Base-by-base conservation (phyloP, 2,113 vertebrate species). In the Eclectus roratus region DNA sequence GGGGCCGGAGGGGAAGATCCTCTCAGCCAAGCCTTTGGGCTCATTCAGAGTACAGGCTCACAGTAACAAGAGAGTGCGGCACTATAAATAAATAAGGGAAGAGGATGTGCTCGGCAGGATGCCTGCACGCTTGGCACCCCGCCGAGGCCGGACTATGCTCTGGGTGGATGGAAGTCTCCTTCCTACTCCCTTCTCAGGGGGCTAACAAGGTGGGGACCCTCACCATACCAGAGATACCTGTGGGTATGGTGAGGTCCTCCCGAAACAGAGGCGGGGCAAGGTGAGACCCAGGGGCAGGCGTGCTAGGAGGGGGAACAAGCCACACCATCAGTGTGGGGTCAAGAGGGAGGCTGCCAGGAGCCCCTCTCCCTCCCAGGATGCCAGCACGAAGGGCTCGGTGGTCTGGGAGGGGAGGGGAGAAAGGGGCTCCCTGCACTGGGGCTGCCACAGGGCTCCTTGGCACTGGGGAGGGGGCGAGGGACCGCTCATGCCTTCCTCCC, bases 401-500 rank as follows among this genome's bases (percentile, higher is more conserved):
- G 63, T 76, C 61, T 50, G 80, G 80, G 33, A 87, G 78, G 80
- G 80, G 33, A 87, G 74, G 85, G 80, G 47, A 91, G 66, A 89
- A 82, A 78, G 70, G 72, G 88, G 43, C 53, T 87, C 65, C 50
- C 79, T 55, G 71, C 63, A 70, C 17, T 2, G 13, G 77, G 80
- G 41, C 47, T 50, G 56, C 47, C 37, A n/a, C 58, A 1, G 8
- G 84, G 79, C 71, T 95, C 81, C 94, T 96, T n/a, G 27, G 84
- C 4, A 2, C 79, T 79, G 89, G 88, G 88, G 79, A 70, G 80
- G 93, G 90, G 82, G 69, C 2, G 41, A 64, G 76, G 83, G 96
- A 95, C 55, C 8, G 23, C 89, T 98, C 95, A 99, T 15, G 99
- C 98, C 98, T 98, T 98, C 96, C 97, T 95, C 92, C 97, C 98